Evolutionary conservation across 2,113 vertebrate genomes (phyloP).

Genomic region (Fulmarus glacialis): DNA sequence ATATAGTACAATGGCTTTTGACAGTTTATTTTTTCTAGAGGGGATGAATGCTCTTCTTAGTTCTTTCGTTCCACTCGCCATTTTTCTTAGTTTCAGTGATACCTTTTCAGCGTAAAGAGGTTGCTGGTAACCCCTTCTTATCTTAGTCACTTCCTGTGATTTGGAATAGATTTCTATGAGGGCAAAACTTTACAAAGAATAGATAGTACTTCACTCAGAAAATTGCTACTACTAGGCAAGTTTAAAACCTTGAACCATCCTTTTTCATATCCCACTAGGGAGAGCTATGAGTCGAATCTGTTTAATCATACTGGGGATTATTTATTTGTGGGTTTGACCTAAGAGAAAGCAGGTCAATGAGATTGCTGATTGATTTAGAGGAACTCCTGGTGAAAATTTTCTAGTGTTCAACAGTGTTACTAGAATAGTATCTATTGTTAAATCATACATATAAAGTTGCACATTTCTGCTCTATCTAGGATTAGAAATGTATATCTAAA

Average conservation of each 20-base stretch:
- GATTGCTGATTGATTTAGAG: not conserved
- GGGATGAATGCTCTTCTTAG: not conserved
- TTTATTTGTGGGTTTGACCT: not conserved
- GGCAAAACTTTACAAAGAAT: not conserved
- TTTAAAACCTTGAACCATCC: not conserved
- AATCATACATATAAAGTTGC: fast-evolving
- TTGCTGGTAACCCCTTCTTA: not conserved
- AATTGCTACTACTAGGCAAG: not conserved
- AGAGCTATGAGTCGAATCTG: not conserved
- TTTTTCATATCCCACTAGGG: not conserved
- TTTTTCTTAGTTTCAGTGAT: not conserved
- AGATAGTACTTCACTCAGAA: not conserved
- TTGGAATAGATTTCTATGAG: not conserved
- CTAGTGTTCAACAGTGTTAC: not conserved
- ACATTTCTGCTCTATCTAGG: not conserved
- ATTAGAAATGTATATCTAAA: not conserved
- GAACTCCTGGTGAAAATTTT: not conserved
- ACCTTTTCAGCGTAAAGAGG: not conserved
- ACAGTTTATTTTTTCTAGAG: not conserved
- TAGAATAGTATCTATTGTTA: not conserved
- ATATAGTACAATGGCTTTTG: not conserved
- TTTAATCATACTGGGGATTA: not conserved
- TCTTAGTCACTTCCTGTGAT: not conserved
- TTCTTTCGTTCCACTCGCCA: not conserved
- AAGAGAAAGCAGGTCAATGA: not conserved